Evolutionary conservation across 53 echinoderm and acorn worm genomes (phyloP).

Genomic region (Actinopyga echinites): DNA sequence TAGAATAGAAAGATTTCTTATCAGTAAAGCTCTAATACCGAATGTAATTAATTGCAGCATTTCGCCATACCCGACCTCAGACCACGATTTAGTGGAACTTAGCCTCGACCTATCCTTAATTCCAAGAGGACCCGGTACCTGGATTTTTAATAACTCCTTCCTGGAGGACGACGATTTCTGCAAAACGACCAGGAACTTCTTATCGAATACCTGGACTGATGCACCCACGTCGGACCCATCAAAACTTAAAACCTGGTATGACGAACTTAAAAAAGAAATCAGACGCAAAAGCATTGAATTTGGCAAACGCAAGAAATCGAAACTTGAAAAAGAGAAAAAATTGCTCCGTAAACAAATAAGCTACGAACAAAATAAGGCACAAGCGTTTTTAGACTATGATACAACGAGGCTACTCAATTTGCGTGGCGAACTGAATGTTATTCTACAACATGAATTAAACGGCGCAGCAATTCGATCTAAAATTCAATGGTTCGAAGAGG

Average conservation of each 20-base stretch:
- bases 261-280: neutral
- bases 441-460: neutral
- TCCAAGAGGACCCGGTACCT: neutral
- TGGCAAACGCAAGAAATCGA: neutral
- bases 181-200: neutral
- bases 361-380: neutral
- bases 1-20: neutral
- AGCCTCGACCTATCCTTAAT: neutral
- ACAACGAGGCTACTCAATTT: neutral
- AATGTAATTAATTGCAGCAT: neutral
- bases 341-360: neutral
- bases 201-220: neutral
- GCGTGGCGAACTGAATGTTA: neutral
- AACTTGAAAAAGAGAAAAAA: neutral
- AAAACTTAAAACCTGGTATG: neutral
- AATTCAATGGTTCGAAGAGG: neutral
- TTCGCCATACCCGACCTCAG: neutral
- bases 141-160: constrained; percentile 15
- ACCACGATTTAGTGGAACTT: neutral
- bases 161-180: neutral
- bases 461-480: neutral
- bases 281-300: neutral
- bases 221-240: neutral
- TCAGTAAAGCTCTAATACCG: neutral
- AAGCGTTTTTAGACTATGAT: neutral